Evolutionary conservation across 2,888 invertebrate genomes (phyloP), one percentile per base, ranked within the genome.

Genomic region (Strigamia crassipes): DNA sequence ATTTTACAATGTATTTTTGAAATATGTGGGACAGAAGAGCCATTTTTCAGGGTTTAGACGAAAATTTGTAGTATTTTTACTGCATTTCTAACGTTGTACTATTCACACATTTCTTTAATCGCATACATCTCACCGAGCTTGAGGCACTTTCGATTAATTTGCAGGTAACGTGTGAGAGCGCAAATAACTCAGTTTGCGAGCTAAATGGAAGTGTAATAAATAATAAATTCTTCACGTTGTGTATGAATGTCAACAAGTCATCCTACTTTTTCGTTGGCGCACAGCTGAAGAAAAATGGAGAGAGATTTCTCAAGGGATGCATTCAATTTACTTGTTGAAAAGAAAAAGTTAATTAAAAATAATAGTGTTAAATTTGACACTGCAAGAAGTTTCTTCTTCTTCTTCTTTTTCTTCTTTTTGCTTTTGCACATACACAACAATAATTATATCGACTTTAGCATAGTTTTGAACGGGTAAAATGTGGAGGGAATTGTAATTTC

Each of bases 61-160:
- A 27, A 27, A 27, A 2, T 27, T 27, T 27, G 27, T 1, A 27
- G 27, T 38, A 38, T 38, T 38, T 38, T 38, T 38, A 38, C 38
- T 38, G 38, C 10, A 1, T 38, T 38, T 38, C 6, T 38, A 38
- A 38, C 38, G 38, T 38, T 38, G 1, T 21, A 56, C 1, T 18
- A 56, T 56, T 56, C n/a, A 56, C 1, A 15, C n/a, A 38, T 56
- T 56, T 56, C 18, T 56, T 51, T n/a, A 56, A 56, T 2, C n/a
- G 18, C 4, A 8, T 18, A 18, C 9, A 56, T 56, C 56, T 56
- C 18, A 12, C 13, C 5, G 10, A 38, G 46, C 46, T 46, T 10
- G 18, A 56, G 21, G 56, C 56, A 56, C 56, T 56, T 56, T 56
- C 56, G 56, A 56, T 56, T 56, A 56, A 56, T 56, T 56, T 56